Base-by-base conservation (phyloP, 2,113 vertebrate genomes). In the Myxocyprinus asiaticus region DNA sequence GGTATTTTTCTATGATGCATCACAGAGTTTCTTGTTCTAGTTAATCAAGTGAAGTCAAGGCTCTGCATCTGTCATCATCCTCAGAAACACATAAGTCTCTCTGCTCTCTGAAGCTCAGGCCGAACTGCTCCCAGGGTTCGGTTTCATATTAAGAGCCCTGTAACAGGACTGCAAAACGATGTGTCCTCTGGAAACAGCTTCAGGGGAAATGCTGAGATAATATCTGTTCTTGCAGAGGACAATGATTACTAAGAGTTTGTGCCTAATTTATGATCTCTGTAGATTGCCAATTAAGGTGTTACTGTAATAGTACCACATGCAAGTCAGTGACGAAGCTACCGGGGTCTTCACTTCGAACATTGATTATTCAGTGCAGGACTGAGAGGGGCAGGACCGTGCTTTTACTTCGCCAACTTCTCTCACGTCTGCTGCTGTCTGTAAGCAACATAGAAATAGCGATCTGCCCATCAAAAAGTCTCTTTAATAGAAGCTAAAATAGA, bases 121-220 rank as follows among this genome's bases (percentile, higher is more conserved):
- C 62, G 42, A 75, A 74, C 69, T 1, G 58, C 65, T 84, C 75
- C 44, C 67, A 79, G 83, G 65, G 76, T 84, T 79, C 56, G 76
- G 83, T 84, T 84, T 82, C 83, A 79, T 6, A 59, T 67, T 69
- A 70, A 79, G 78, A 76, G 80, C 70, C 47, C 74, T 72, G 75
- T 65, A 79, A 67, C 66, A 83, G 15, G 47, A 68, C 7, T 14
- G 63, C 42, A 65, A 65, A 65, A 43, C 63, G 5, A 65, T 65
- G 68, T 43, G 14, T 70, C 68, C 14, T 70, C 68, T 62, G 56
- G 56, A 73, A 73, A 47, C 43, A 73, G 59, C 56, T 73, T 73
- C 70, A 61, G 44, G 17, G 55, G 55, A 58, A 58, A 10, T 22
- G 9, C 48, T 51, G 48, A 42, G 50, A 45, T 74, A 59, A 50